Evolutionary conservation across 2,888 invertebrate genomes (phyloP).

Genomic region (Acrobeloides nanus): DNA sequence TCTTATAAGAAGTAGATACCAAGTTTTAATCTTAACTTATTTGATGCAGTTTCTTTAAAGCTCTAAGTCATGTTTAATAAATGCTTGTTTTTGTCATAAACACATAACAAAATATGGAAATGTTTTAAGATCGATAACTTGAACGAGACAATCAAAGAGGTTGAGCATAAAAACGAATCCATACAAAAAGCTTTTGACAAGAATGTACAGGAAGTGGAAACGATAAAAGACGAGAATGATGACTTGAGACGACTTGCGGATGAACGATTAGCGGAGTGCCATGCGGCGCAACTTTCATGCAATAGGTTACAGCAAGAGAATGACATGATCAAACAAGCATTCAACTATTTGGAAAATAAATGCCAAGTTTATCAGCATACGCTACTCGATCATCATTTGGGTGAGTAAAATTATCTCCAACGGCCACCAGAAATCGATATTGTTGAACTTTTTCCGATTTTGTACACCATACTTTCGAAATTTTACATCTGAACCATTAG

Average conservation of each 20-base stretch:
- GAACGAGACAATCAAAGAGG: conserved; percentile 26
- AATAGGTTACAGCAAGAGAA: conserved; percentile 26
- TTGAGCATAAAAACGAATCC: conserved; percentile 33
- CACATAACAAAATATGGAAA: too few relatives aligned
- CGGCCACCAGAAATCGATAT: too few relatives aligned
- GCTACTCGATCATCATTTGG: conserved; percentile 43
- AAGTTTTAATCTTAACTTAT: too few relatives aligned
- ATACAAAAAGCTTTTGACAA: conserved; percentile 20
- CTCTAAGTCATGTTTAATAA: too few relatives aligned
- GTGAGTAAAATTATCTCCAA: background rate
- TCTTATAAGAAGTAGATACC: too few relatives aligned
- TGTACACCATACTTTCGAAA: too few relatives aligned
- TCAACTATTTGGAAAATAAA: conserved; percentile 45
- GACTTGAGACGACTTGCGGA: conserved; percentile 20
- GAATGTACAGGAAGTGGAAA: conserved; percentile 22
- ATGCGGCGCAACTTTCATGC: conserved; percentile 36
- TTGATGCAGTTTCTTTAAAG: too few relatives aligned
- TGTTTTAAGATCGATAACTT: conserved; percentile 28
- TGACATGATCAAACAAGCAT: conserved; percentile 33
- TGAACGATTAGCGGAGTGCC: conserved; percentile 30
- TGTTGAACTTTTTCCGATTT: too few relatives aligned
- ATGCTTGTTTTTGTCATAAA: too few relatives aligned
- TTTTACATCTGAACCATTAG: too few relatives aligned
- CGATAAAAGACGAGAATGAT: conserved; percentile 26
- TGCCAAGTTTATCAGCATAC: conserved; percentile 44